Percentiles rank a stretch among this genome's conserved stretches.
These are phyloP conservation scores for Campylomormyrus tamandua DNA, from an alignment of 2,113 vertebrate species.

Conservation along the genomic window DNA sequence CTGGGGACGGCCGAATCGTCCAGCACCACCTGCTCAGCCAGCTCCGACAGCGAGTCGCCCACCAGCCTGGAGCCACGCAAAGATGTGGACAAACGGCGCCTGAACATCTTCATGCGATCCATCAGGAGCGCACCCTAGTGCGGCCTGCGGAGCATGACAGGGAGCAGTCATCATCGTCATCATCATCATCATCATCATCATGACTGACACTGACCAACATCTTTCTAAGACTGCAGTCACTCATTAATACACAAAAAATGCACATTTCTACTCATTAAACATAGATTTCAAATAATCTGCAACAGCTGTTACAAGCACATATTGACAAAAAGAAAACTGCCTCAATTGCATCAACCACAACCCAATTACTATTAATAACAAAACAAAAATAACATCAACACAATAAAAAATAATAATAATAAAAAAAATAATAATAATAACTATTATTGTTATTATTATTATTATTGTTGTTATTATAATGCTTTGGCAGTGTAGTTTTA, in stretches of 20 bases:
- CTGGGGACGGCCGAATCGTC: constrained; percentile 52
- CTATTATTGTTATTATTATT: no score
- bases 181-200: constrained; percentile 16
- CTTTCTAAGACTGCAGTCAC: not conserved
- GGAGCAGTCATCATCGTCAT: constrained; percentile 20
- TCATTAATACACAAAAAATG: not conserved
- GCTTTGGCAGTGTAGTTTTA: not conserved
- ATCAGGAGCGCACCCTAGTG: constrained; percentile 50
- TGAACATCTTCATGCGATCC: constrained; percentile 75
- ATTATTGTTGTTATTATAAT: not conserved
- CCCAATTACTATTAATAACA: not conserved
- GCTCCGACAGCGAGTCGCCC: constrained; percentile 66
- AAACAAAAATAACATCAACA: not conserved
- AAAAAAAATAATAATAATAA: no score
- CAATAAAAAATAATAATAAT: not conserved
- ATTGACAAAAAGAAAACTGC: not conserved
- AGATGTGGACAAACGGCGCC: constrained; percentile 68
- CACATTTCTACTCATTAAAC: not conserved
- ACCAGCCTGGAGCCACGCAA: constrained; percentile 64
- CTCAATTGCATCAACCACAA: not conserved
- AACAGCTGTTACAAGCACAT: not conserved
- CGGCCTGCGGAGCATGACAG: constrained; percentile 31
- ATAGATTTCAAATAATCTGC: not conserved
- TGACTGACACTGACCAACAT: not conserved
- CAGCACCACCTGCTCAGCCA: constrained; percentile 62